Evolutionary conservation across 2,113 vertebrate genomes (phyloP).

Genomic region (Toxostoma redivivum): DNA sequence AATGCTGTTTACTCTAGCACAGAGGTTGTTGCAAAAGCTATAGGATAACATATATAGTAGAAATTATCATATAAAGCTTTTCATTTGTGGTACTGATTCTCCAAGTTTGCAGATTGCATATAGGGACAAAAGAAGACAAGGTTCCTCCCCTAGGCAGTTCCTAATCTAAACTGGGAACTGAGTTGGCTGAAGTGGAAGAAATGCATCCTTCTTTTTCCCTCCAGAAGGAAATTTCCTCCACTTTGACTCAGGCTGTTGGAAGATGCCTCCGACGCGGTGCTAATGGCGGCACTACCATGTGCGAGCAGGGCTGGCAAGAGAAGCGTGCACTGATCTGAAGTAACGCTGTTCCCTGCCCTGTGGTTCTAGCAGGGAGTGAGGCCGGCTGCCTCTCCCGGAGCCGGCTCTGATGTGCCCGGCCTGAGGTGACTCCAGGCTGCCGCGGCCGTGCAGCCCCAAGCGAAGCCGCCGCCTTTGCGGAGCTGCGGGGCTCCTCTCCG

Average conservation of each 20-base stretch:
- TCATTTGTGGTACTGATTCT: background rate
- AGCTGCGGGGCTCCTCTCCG: fast-evolving
- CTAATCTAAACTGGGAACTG: background rate
- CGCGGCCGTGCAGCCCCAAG: background rate
- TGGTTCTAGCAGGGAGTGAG: fast-evolving
- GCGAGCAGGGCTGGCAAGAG: background rate
- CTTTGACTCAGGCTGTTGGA: background rate
- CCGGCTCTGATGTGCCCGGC: fast-evolving
- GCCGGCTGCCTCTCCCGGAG: fast-evolving
- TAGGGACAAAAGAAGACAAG: background rate
- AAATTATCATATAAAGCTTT: background rate
- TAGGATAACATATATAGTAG: fast-evolving
- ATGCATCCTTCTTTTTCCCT: background rate
- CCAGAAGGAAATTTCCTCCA: background rate
- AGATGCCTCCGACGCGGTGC: fast-evolving
- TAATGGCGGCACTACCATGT: background rate
- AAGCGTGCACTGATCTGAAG: fast-evolving
- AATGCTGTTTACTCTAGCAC: background rate
- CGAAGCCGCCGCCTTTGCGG: fast-evolving
- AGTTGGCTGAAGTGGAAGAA: background rate
- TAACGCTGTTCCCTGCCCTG: fast-evolving
- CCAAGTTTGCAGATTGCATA: background rate
- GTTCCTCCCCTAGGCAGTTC: background rate
- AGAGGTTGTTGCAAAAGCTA: background rate
- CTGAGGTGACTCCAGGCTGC: fast-evolving